Conservation (phyloP, 2,113 vertebrate species). For the Abramis brama region DNA sequence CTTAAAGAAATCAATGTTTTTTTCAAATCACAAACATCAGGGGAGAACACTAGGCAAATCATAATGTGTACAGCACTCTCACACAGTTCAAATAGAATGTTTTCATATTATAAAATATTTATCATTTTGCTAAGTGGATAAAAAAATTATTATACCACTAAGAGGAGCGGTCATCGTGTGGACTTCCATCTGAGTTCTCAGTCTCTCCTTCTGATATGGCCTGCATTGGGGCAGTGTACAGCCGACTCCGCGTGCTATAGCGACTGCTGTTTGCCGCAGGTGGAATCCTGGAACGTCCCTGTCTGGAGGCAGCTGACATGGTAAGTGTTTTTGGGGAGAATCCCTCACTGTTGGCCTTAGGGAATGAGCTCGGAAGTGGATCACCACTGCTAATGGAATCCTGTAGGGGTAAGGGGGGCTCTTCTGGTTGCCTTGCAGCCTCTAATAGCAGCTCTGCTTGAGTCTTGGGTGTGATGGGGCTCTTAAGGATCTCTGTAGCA, state of each 20-base stretch:
- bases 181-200: slow-evolving; percentile 96
- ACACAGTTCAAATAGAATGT: slow-evolving; percentile 21
- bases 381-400: slow-evolving; percentile 67
- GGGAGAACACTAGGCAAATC: slow-evolving; percentile 12
- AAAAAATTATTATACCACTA: slow-evolving; percentile 74
- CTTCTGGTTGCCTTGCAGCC: slow-evolving; percentile 77
- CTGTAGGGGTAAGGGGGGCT: slow-evolving; percentile 63
- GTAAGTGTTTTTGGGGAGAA: slow-evolving; percentile 88
- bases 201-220: slow-evolving; percentile 98
- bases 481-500: slow-evolving; percentile 96
- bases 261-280: slow-evolving; percentile 96
- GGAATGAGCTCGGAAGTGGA: slow-evolving; percentile 74
- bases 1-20: slow-evolving; percentile 31
- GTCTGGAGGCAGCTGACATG: slow-evolving; percentile 86
- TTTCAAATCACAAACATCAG: slow-evolving; percentile 3
- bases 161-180: slow-evolving; percentile 95
- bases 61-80: slow-evolving; percentile 34
- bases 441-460: slow-evolving; percentile 78
- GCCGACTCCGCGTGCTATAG: slow-evolving; percentile 93
- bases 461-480: slow-evolving; percentile 91
- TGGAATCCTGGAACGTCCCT: slow-evolving; percentile 91
- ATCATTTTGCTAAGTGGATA: slow-evolving; percentile 41
- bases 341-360: slow-evolving; percentile 86
- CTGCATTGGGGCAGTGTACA: slow-evolving; percentile 98
- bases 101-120: slow-evolving; percentile 48